Evolutionary conservation across 2,888 invertebrate species (phyloP), one percentile per base, ranked within the genome.

Genomic region (Lissocephala sabroskyi): DNA sequence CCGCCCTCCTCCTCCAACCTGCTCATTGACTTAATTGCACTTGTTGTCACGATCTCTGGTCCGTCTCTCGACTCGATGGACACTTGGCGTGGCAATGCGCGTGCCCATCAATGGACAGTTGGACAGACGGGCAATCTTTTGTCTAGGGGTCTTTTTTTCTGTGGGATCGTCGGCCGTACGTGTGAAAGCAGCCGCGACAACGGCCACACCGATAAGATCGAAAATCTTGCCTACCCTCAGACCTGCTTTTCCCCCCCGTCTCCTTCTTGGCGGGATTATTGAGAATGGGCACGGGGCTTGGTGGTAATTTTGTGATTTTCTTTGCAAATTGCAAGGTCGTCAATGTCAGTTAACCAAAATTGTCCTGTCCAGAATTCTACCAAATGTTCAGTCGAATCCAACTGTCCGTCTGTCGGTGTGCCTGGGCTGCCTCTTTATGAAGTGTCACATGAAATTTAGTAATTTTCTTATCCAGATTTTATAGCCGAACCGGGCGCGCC

Each of bases 401-500:
- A 41, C 29, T 48, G 44, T 28, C 11, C 29, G 13, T 37, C 28
- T 13, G 40, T 43, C 35, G 36, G 19, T 46, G n/a, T n/a, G 59
- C 33, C 14, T 2, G 35, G 16, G 7, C 23, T 14, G 16, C 28
- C 40, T n/a, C 30, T 49, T 59, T 63, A 57, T 59, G 49, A 68
- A 76, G 77, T 73, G 73, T 79, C 73, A 73, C 70, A 61, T 59
- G 77, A 79, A 67, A 79, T 73, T 73, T 75, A 55, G 79, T 61
- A 79, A 73, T 73, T 79, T 73, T 79, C 79, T 49, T 51, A 79
- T 76, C 77, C 57, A 19, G 41, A 47, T 42, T 14, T 32, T 35
- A 47, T 5, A n/a, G 28, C n/a, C n/a, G 14, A 13, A 23, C 11
- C 44, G 14, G n/a, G n/a, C 29, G 40, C 28, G 30, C 23, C 18